phyloP scores from a whole-genome alignment of 2,888 invertebrate genomes.

The Cantharis rustica region DNA sequence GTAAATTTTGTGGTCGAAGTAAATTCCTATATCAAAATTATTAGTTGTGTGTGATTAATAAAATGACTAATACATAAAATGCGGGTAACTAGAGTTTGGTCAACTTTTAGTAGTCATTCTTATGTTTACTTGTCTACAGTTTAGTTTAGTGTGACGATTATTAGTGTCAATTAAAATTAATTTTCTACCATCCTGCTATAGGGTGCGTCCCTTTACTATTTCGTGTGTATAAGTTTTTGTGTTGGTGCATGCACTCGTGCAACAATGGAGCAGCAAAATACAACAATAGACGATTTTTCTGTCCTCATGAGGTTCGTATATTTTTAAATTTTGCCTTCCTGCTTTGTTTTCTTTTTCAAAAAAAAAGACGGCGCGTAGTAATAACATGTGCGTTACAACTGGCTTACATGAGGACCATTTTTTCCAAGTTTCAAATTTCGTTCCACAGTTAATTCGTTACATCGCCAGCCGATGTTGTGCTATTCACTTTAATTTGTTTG shows the following conservation, averaged over 20 bases:
- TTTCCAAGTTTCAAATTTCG: constrained; percentile 7
- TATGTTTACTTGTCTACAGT: constrained; percentile 19
- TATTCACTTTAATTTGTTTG: constrained; percentile 28
- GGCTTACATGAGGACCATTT: neutral
- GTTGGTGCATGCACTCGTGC: neutral
- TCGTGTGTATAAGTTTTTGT: neutral
- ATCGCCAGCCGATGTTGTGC: neutral
- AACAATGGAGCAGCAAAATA: constrained; percentile 17
- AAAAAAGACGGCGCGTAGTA: neutral
- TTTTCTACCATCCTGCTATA: constrained; percentile 54
- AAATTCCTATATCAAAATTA: constrained; percentile 27
- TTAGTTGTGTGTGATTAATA: constrained; percentile 29
- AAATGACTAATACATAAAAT: constrained; percentile 30
- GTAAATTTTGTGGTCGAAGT: constrained; percentile 23
- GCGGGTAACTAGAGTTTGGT: constrained; percentile 17
- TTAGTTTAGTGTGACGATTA: constrained; percentile 31
- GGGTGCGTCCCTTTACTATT: constrained; percentile 35
- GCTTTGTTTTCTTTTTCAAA: neutral
- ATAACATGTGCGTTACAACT: constrained; percentile 18
- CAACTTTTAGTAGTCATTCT: constrained; percentile 22
- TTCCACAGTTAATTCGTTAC: constrained; percentile 4
- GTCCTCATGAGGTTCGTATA: constrained; percentile 20
- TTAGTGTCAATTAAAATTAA: constrained; percentile 54
- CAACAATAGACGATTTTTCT: constrained; percentile 19
- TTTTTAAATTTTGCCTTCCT: constrained; percentile 1